Base-by-base conservation (phyloP, 2,113 vertebrate species). In the Thalassoma bifasciatum region DNA sequence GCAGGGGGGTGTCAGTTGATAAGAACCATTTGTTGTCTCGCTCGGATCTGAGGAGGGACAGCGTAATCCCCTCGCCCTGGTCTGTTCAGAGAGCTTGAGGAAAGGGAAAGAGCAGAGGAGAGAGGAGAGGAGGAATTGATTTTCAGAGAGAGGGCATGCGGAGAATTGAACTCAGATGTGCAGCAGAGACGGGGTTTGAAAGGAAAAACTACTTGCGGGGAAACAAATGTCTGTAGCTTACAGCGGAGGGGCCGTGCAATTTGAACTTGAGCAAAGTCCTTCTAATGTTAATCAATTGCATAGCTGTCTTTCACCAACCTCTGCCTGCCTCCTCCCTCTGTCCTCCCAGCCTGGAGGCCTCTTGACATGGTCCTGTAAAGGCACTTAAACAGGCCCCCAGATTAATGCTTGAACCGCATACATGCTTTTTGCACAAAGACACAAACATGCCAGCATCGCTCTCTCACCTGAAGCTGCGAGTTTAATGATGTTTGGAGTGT, bases 161-260 rank as follows among this genome's bases (percentile, higher is more conserved):
- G 80, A 85, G 90, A 92, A 92, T 90, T 92, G 88, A 91, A 92
- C 86, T 89, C 88, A 92, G 89, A 91, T 92, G 91, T 89, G 87
- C 72, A 71, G 79, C 73, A 80, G 75, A 84, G 86, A 85, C 81
- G 17, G 72, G 79, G 79, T 84, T 82, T 86, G 84, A 86, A 82
- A 89, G 81, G 79, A 86, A 82, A 72, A 79, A 81, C 74, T 37
- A 86, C 86, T 92, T 60, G 84, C 77, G 80, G 88, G 82, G 85
- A 88, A 89, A 91, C 89, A 85, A 89, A 87, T 61, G 88, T 91
- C 86, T 88, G 84, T 90, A 87, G 91, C 91, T 93, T 86, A 89
- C 86, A 92, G 83, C 79, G 34, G 64, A 87, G 79, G 75, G 83
- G 86, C 77, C 57, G 40, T 70, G 74, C 85, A 81, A 79, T 75